Evolutionary conservation across 2,797 vertebrate genomes (phyloP).

Genomic region (Sebastolobus altivelis): DNA sequence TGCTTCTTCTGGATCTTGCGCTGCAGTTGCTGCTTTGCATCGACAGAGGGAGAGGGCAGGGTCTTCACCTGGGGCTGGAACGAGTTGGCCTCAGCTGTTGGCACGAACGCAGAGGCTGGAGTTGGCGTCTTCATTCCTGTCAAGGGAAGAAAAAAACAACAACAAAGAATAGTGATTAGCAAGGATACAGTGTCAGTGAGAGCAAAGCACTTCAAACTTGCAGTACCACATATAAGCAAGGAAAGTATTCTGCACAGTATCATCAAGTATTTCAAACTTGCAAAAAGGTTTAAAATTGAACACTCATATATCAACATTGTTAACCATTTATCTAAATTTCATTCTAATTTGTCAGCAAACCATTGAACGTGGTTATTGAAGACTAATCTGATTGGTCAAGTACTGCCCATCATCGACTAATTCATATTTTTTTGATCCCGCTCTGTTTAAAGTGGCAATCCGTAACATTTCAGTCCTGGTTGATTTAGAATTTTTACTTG

Average conservation of each 20-base stretch:
- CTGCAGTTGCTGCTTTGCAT: slow-evolving; percentile 98
- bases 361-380: neutral
- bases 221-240: neutral
- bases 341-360: neutral
- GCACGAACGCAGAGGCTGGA: slow-evolving; percentile 95
- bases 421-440: too few relatives aligned
- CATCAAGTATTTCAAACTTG: neutral
- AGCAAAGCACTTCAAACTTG: neutral
- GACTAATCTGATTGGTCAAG: too few relatives aligned
- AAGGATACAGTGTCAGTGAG: neutral
- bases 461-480: too few relatives aligned
- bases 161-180: neutral
- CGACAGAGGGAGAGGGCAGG: slow-evolving; percentile 93
- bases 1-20: slow-evolving; percentile 99
- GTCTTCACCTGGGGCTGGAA: slow-evolving; percentile 99
- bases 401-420: too few relatives aligned
- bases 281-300: neutral
- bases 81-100: slow-evolving; percentile 95
- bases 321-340: neutral
- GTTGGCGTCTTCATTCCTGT: slow-evolving; percentile 96
- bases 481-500: too few relatives aligned
- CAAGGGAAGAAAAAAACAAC: neutral
- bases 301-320: neutral
- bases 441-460: too few relatives aligned
- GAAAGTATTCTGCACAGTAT: neutral